Conservation (phyloP, 1,140 invertebrate species). For the Heliconius eleuchia region DNA sequence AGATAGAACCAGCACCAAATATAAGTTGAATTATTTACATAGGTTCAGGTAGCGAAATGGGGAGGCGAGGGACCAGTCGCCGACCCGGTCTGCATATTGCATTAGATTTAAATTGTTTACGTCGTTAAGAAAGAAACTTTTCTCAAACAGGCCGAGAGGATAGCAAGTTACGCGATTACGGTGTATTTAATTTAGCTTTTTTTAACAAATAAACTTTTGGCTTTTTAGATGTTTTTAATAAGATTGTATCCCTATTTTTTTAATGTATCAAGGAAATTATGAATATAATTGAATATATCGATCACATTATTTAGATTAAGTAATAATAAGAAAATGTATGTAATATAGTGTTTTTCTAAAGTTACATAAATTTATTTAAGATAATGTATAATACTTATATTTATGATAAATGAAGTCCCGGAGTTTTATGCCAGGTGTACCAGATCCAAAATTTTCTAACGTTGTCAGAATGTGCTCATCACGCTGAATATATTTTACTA, state of each 20-base stretch:
- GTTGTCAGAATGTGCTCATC: too few species aligned
- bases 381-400: too few species aligned
- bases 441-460: too few species aligned
- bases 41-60: slow-evolving; percentile 51
- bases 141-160: slow-evolving; percentile 51
- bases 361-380: too few species aligned
- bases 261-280: neutral
- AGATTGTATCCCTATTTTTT: neutral
- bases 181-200: slow-evolving; percentile 45
- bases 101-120: slow-evolving; percentile 80
- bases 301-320: too few species aligned
- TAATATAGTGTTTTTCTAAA: too few species aligned
- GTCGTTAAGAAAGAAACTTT: slow-evolving; percentile 77
- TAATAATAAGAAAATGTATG: too few species aligned
- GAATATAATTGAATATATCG: neutral
- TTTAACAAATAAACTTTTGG: slow-evolving; percentile 7
- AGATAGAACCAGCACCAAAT: slow-evolving; percentile 23
- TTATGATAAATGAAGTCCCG: too few species aligned
- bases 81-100: slow-evolving; percentile 71
- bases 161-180: slow-evolving; percentile 49
- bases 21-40: slow-evolving; percentile 67
- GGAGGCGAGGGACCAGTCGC: slow-evolving; percentile 45
- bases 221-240: slow-evolving; percentile 6
- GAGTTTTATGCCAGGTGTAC: too few species aligned
- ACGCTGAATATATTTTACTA: too few species aligned